A percentile compares a stretch with the other conserved stretches of the same genome.
Evolutionary conservation across 1,140 invertebrate species (phyloP).

Genomic region (Drosophila ercepeae): DNA sequence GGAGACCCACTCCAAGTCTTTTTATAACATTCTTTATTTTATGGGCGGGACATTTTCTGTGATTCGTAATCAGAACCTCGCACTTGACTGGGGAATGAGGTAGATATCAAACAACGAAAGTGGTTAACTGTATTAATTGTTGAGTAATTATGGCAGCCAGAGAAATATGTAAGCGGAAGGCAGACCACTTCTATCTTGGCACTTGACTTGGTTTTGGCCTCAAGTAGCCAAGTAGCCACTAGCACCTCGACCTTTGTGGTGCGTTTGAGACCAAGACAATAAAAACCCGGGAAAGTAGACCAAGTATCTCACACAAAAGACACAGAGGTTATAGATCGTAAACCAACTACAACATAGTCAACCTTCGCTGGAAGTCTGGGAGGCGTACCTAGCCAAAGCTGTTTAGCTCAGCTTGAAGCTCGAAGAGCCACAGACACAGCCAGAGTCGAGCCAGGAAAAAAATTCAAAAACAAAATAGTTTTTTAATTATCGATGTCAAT

Average conservation of each 20-base stretch:
- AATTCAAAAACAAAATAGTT: slow-evolving; percentile 66
- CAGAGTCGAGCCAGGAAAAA: slow-evolving; percentile 26
- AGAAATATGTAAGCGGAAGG: slow-evolving; percentile 4
- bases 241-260: slow-evolving; percentile 41
- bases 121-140: slow-evolving; percentile 66
- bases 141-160: slow-evolving; percentile 46
- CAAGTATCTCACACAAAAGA: slow-evolving; percentile 38
- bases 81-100: slow-evolving; percentile 27
- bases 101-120: slow-evolving; percentile 42
- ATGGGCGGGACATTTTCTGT: slow-evolving; percentile 17
- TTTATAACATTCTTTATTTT: slow-evolving; percentile 36
- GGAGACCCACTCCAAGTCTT: slow-evolving; percentile 1
- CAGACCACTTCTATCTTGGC: slow-evolving; percentile 29
- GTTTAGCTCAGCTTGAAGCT: slow-evolving; percentile 16
- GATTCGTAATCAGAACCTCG: slow-evolving; percentile 48
- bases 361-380: slow-evolving; percentile 25
- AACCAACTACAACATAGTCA: slow-evolving; percentile 19
- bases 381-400: slow-evolving; percentile 9
- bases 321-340: slow-evolving; percentile 37
- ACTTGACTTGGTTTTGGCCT: slow-evolving; percentile 29
- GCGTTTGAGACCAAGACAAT: slow-evolving; percentile 9
- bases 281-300: slow-evolving; percentile 31
- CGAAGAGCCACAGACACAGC: background rate
- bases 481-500: slow-evolving; percentile 80
- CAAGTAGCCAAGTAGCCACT: slow-evolving; percentile 27